These are phyloP conservation scores for Heliconius hewitsoni DNA, from an alignment of 1,140 invertebrate species.

Conservation along the genomic window DNA sequence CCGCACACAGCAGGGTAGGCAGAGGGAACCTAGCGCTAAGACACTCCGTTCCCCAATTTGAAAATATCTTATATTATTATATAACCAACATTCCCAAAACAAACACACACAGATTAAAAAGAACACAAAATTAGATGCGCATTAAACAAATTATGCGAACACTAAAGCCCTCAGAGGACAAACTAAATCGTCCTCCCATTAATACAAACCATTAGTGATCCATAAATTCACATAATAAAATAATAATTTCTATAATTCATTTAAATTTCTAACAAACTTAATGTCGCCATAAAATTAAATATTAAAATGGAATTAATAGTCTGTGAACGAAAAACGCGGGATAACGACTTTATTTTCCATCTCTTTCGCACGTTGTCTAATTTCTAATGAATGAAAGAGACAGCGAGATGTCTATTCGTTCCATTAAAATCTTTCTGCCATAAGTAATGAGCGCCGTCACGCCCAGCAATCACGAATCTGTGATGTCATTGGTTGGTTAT, in stretches of 20 bases:
- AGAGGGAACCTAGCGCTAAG: too few species aligned
- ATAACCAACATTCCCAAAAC: background rate
- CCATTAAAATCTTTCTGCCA: conserved; percentile 36
- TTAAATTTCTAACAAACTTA: conserved; percentile 69
- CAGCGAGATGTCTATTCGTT: conserved; percentile 36
- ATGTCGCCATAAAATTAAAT: conserved; percentile 75
- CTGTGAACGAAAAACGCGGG: conserved; percentile 51
- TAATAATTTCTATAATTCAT: conserved; percentile 41
- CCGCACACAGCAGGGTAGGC: too few species aligned
- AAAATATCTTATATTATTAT: background rate
- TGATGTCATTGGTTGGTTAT: conserved; percentile 63
- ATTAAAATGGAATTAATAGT: conserved; percentile 59
- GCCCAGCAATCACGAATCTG: conserved; percentile 65
- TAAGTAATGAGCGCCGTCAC: conserved; percentile 71
- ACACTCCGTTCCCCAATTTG: too few species aligned
- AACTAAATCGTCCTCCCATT: conserved; percentile 40
- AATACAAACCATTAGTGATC: conserved; percentile 61
- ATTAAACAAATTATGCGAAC: background rate
- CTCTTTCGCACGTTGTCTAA: conserved; percentile 37
- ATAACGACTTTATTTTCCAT: conserved; percentile 51
- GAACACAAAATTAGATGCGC: conserved; percentile 24
- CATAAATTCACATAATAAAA: conserved; percentile 69
- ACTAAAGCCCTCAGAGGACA: background rate
- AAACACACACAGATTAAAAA: conserved; percentile 15
- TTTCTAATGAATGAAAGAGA: conserved; percentile 47